Evolutionary conservation across 1,140 invertebrate species (phyloP).

Genomic region (Lucilia cuprina): DNA sequence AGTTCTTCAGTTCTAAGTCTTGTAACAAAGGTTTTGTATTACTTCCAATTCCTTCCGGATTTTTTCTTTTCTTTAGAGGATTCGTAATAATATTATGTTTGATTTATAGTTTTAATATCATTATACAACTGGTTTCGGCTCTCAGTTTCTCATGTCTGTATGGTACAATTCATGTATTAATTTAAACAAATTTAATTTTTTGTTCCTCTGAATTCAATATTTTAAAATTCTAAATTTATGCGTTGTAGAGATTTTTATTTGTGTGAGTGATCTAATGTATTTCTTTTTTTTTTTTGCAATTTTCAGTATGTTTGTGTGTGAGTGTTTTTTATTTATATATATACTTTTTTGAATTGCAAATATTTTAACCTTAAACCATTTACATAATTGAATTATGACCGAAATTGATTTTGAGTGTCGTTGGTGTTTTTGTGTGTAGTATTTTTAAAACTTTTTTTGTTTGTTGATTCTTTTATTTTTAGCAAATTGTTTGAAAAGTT

Average conservation of each 20-base stretch:
- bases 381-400: conserved; percentile 31
- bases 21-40: too few species aligned
- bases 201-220: neutral
- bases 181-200: neutral
- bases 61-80: too few species aligned
- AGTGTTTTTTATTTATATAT: neutral
- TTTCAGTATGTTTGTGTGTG: neutral
- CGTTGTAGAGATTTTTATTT: neutral
- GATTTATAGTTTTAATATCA: too few species aligned
- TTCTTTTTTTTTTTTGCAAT: neutral
- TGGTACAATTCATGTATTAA: neutral
- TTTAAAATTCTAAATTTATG: conserved; percentile 1
- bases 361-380: conserved; percentile 32
- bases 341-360: conserved; percentile 18
- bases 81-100: too few species aligned
- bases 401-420: conserved; percentile 27
- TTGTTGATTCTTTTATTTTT: neutral
- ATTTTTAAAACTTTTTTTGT: neutral
- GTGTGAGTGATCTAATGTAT: neutral
- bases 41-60: too few species aligned
- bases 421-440: neutral
- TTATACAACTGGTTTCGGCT: too few species aligned
- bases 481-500: conserved; percentile 1
- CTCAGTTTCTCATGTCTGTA: too few species aligned
- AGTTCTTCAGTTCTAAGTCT: too few species aligned